Conservation (phyloP, 1,140 invertebrate species). For the Dysdera silvatica region DNA sequence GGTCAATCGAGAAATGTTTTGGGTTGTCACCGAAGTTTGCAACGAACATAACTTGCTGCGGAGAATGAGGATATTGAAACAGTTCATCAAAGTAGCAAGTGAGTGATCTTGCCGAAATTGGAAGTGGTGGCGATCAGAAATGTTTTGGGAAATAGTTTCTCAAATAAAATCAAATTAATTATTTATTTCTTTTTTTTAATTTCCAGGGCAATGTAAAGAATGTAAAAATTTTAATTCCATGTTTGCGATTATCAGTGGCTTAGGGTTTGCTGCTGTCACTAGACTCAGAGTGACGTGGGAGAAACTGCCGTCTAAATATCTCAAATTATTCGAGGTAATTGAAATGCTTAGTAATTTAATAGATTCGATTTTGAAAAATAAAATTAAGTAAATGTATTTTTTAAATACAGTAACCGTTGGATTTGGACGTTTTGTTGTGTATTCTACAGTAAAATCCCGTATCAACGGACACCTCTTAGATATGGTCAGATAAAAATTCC, state of each 20-base stretch:
- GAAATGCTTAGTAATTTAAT: too few relatives aligned
- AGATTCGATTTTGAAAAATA: not conserved
- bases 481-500: too few relatives aligned
- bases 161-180: not conserved
- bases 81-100: constrained; percentile 92
- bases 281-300: constrained; percentile 91
- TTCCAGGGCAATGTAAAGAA: constrained; percentile 58
- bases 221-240: constrained; percentile 99
- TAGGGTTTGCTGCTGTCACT: constrained; percentile 88
- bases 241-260: constrained; percentile 96
- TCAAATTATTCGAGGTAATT: constrained; percentile 29
- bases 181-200: not conserved
- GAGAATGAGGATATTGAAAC: constrained; percentile 94
- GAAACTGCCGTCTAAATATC: constrained; percentile 88
- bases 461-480: too few relatives aligned
- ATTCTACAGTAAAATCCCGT: too few relatives aligned
- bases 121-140: constrained; percentile 49
- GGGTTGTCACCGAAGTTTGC: constrained; percentile 97
- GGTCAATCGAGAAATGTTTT: constrained; percentile 99
- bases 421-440: too few relatives aligned
- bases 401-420: too few relatives aligned
- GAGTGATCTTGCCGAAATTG: constrained; percentile 43
- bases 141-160: not conserved
- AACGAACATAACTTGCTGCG: constrained; percentile 83
- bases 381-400: too few relatives aligned